A percentile compares a stretch with the other conserved stretches of the same genome.
phyloP scores from a whole-genome alignment of 1,140 invertebrate species.

The Battus philenor region DNA sequence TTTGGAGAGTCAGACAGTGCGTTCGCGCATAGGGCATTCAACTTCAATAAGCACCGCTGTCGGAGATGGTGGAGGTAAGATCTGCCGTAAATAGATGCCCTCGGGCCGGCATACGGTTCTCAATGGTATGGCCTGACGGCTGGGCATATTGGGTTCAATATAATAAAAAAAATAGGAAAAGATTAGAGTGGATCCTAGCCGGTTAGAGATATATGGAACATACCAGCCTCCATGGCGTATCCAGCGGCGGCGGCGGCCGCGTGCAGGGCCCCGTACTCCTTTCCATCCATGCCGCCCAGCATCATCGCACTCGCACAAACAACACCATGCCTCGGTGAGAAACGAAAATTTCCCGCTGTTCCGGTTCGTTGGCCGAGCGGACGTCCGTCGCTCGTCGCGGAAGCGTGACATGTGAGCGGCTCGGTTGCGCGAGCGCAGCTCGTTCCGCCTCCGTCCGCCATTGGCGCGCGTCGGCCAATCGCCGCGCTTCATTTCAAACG shows the following conservation, averaged over 20 bases:
- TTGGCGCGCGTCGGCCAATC: slow-evolving; percentile 64
- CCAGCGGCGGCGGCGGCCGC: slow-evolving; percentile 59
- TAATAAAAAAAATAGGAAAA: no score
- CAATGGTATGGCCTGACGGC: no score
- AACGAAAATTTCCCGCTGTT: not conserved
- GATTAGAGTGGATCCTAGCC: no score
- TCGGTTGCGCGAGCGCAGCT: slow-evolving; percentile 27
- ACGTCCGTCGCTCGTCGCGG: slow-evolving; percentile 15
- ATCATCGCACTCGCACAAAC: slow-evolving; percentile 53
- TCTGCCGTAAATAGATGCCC: no score
- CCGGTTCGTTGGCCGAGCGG: slow-evolving; percentile 2
- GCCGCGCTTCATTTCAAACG: slow-evolving; percentile 65
- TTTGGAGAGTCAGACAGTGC: no score
- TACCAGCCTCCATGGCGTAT: slow-evolving; percentile 59
- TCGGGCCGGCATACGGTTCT: no score
- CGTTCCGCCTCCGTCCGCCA: slow-evolving; percentile 56
- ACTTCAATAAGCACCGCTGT: no score
- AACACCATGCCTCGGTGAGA: slow-evolving; percentile 21
- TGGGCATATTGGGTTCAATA: no score
- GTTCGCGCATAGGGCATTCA: no score
- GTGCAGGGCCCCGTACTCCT: slow-evolving; percentile 68
- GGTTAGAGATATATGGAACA: no score
- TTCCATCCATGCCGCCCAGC: slow-evolving; percentile 66
- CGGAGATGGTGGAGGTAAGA: no score
- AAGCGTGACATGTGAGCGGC: slow-evolving; percentile 41